Evolutionary conservation across 1,140 invertebrate genomes (phyloP), one percentile per base, ranked within the genome.

Genomic region (Leptoteleia sp.): DNA sequence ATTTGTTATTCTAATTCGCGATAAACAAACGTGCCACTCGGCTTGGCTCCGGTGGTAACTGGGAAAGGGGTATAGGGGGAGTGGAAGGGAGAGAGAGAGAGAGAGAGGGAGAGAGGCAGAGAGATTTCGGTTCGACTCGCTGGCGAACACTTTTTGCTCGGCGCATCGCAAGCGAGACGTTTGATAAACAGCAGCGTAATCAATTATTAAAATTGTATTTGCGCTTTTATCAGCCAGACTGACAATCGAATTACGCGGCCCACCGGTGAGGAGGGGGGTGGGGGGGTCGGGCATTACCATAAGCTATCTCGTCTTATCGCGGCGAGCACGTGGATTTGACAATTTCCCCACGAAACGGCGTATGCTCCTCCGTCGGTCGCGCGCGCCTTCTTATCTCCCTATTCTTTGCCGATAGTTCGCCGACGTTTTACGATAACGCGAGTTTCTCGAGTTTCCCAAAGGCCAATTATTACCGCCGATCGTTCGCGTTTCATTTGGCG

Each of bases 1-100:
- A 70, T 70, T 59, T 59, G 65, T 50, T 59, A 59, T 50, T 70
- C 52, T 50, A 50, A 59, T 54, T 13, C 27, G 12, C 3, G 37
- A 42, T 35, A 31, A 57, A 42, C 35, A 19, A 43, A 43, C 38
- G 42, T 7, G 8, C 12, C 38, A 19, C 11, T 19, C 19, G 9
- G 19, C 9, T 5, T 12, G 2, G 2, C 19, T 22, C 5, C 19
- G 19, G n/a, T n/a, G n/a, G n/a, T n/a, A n/a, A n/a, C n/a, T n/a
- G n/a, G n/a, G n/a, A n/a, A n/a, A n/a, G n/a, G n/a, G n/a, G n/a
- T n/a, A n/a, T n/a, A n/a, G n/a, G n/a, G n/a, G n/a, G n/a, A n/a
- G n/a, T n/a, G n/a, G n/a, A n/a, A n/a, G n/a, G n/a, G n/a, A n/a
- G n/a, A n/a, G n/a, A n/a, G n/a, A n/a, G n/a, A n/a, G n/a, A n/a